Base-by-base conservation (phyloP, 2,888 invertebrate species). In the Anoncus sp. region DNA sequence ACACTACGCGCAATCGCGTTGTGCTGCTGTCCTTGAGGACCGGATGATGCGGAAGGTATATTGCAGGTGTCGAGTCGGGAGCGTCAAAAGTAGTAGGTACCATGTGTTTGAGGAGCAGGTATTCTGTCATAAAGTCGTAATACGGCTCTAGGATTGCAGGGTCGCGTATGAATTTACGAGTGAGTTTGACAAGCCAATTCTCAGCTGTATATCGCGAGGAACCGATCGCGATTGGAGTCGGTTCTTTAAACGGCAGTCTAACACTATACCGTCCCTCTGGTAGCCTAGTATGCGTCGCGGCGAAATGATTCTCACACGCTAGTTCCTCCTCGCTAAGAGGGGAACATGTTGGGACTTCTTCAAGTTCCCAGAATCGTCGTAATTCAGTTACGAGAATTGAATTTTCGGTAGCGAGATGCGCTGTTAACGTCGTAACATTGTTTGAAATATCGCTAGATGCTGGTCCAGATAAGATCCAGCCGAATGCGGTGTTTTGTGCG, bases 391-490 rank as follows among this genome's bases (percentile, higher is more conserved):
- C 1, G 1, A 10, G 12, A 47, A 16, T 20, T 7, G 53, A 57
- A n/a, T 62, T 22, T 18, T 75, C 51, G n/a, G 27, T 14, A 9
- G 60, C 45, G 24, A 43, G 24, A 43, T 60, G 60, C 31, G 60
- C 60, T 7, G 60, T 43, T 40, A 60, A 20, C 24, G 60, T 22
- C 10, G 60, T 59, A 12, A 7, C 12, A 49, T 27, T 10, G 18
- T 7, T 31, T 31, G 31, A 31, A 31, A 6, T 31, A n/a, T n/a
- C n/a, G 31, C 31, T 7, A 7, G 5, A 6, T 31, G 31, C 62
- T 59, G 63, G 22, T 24, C 79, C 66, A 12, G 71, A 71, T 10
- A 71, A 20, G n/a, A 79, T 20, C 79, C 79, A 79, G 14, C 79
- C 79, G 16, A 79, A 51, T 20, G 60, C 18, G 2, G 79, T 66